These are phyloP conservation scores for Ditylenchus dipsaci DNA, from an alignment of 1,140 invertebrate species.

Conservation along the genomic window DNA sequence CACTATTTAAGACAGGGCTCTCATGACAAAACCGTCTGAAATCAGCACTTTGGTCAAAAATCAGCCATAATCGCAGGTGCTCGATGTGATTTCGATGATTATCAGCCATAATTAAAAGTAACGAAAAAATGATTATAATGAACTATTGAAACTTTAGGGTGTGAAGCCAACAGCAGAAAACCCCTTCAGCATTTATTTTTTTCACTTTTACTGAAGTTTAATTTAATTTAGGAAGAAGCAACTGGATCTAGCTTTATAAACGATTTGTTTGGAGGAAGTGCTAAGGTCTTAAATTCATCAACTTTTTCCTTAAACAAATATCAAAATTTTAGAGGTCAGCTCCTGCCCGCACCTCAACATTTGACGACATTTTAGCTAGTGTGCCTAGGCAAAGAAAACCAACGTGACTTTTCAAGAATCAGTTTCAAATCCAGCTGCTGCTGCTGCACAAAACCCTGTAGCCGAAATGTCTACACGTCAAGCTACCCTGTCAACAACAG, in stretches of 20 bases:
- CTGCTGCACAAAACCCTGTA: not conserved
- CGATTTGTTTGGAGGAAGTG: conserved; percentile 13
- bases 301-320: not conserved
- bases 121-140: no score
- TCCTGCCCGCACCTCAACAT: conserved; percentile 3
- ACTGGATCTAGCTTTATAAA: conserved; percentile 14
- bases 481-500: not conserved
- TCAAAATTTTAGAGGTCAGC: not conserved
- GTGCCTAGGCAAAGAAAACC: conserved; percentile 23
- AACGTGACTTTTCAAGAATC: conserved; percentile 24
- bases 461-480: not conserved
- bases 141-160: no score
- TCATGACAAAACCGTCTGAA: no score
- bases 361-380: conserved; percentile 25
- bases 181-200: no score
- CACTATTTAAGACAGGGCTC: no score
- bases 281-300: conserved; percentile 2
- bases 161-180: no score
- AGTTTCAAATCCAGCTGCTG: not conserved
- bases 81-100: no score
- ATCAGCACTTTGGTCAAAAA: no score
- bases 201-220: no score
- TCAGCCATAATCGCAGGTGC: no score
- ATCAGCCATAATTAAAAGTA: no score
- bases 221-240: not conserved